These are phyloP conservation scores for Onthophagus taurus DNA, from an alignment of 1,140 invertebrate species.

Conservation along the genomic window DNA sequence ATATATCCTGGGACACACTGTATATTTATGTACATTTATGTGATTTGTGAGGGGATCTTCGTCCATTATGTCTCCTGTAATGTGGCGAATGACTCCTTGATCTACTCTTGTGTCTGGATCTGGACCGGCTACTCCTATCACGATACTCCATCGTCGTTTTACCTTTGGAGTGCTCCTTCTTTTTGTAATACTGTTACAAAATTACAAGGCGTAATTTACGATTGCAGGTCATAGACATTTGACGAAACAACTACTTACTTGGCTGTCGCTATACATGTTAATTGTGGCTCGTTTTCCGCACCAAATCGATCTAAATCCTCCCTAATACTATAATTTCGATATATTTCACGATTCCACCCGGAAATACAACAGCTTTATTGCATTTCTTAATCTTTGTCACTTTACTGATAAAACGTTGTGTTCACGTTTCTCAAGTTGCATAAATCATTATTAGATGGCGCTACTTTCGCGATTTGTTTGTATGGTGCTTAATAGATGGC, in stretches of 20 bases:
- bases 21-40: conserved; percentile 13
- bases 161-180: too few relatives aligned
- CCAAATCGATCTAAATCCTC: background rate
- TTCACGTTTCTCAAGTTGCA: too few relatives aligned
- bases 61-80: conserved; percentile 30
- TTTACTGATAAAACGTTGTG: too few relatives aligned
- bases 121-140: conserved; percentile 4
- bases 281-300: background rate
- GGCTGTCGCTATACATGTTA: background rate
- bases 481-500: too few relatives aligned
- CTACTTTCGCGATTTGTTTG: too few relatives aligned
- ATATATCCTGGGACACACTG: too few relatives aligned
- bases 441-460: too few relatives aligned
- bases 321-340: too few relatives aligned
- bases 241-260: background rate
- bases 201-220: background rate
- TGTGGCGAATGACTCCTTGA: conserved; percentile 29
- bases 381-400: too few relatives aligned
- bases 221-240: background rate
- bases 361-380: too few relatives aligned
- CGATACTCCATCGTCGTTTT: too few relatives aligned
- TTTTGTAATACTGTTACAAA: background rate
- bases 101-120: conserved; percentile 20
- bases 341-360: too few relatives aligned
- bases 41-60: conserved; percentile 20